Conservation (phyloP, 1,140 invertebrate genomes). For the Platyscapa corneri region DNA sequence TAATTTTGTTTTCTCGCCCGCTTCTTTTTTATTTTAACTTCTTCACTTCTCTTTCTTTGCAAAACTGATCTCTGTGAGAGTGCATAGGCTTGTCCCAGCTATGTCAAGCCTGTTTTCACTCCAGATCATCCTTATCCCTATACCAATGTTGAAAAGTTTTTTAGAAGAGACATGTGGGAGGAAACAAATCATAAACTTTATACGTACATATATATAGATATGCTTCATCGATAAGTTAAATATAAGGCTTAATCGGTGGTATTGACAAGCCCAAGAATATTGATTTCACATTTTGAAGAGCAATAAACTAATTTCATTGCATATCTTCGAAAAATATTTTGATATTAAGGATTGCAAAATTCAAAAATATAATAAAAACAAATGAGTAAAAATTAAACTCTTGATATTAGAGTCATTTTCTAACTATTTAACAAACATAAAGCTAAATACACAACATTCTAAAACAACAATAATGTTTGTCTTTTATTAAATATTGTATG, state of each 20-base stretch:
- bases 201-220: background rate
- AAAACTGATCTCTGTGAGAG: background rate
- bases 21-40: background rate
- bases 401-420: background rate
- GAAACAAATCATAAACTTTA: background rate
- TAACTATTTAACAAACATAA: background rate
- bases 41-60: too few relatives aligned
- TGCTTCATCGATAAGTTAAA: constrained; percentile 21
- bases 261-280: constrained; percentile 1
- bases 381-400: background rate
- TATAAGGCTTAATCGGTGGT: background rate
- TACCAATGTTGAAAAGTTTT: background rate
- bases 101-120: background rate
- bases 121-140: background rate
- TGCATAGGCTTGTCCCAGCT: background rate
- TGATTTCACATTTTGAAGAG: background rate
- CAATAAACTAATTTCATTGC: background rate
- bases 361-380: background rate
- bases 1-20: background rate
- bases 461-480: too few relatives aligned
- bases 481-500: too few relatives aligned
- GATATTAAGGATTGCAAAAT: background rate
- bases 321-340: background rate
- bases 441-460: background rate
- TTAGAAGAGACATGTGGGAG: background rate